Conservation (phyloP, 2,797 vertebrate genomes). For the Oreochromis mossambicus region DNA sequence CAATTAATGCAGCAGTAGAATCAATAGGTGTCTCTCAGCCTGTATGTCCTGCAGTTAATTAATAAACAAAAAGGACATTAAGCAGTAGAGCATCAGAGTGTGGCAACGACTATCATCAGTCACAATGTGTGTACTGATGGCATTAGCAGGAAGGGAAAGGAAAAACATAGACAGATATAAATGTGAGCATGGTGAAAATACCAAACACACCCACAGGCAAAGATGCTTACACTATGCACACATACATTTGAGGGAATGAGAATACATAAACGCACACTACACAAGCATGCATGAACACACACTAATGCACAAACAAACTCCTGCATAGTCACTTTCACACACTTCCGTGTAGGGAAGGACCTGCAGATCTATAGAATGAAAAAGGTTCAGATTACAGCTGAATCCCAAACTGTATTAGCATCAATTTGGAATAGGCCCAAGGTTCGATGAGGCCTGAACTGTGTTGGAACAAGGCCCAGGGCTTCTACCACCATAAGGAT, state of each 20-base stretch:
- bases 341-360: conserved; percentile 5
- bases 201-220: conserved; percentile 51
- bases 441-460: conserved; percentile 69
- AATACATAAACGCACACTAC: neutral
- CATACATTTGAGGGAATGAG: conserved; percentile 9
- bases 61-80: conserved; percentile 75
- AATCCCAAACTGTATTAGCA: conserved; percentile 49
- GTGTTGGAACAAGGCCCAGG: conserved; percentile 58
- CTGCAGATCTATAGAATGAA: conserved; percentile 33
- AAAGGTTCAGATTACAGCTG: conserved; percentile 32
- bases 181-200: conserved; percentile 50
- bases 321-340: neutral
- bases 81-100: conserved; percentile 66
- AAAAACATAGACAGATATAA: conserved; percentile 63
- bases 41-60: conserved; percentile 76
- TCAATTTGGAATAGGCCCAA: conserved; percentile 67
- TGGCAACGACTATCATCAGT: conserved; percentile 72
- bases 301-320: neutral
- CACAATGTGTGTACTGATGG: conserved; percentile 65
- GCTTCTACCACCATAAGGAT: conserved; percentile 40
- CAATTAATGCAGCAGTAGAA: conserved; percentile 72
- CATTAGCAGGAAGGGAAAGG: conserved; percentile 66
- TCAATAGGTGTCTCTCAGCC: conserved; percentile 77
- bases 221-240: conserved; percentile 18
- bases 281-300: neutral